Conservation (phyloP, 2,888 invertebrate genomes). For the Sesia apiformis region DNA sequence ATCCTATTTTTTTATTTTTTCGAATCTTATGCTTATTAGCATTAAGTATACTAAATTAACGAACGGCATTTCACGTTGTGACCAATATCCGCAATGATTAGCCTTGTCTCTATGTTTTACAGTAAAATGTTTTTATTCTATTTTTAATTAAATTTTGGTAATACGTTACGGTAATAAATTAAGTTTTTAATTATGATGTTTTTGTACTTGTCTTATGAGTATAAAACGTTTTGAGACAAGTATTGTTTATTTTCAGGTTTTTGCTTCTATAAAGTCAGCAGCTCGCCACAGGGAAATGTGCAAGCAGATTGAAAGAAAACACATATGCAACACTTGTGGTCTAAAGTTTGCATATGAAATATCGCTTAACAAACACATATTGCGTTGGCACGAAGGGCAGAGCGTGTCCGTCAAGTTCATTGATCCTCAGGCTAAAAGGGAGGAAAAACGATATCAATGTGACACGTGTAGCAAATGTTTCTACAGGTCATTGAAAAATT, state of each 20-base stretch:
- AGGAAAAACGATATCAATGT: slow-evolving; percentile 66
- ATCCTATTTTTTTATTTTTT: too few species aligned
- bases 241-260: slow-evolving; percentile 26
- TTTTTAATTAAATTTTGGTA: too few species aligned
- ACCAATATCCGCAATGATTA: too few species aligned
- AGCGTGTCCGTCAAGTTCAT: slow-evolving; percentile 57
- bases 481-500: slow-evolving; percentile 46
- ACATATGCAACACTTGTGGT: slow-evolving; percentile 52
- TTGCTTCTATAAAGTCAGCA: slow-evolving; percentile 65
- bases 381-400: slow-evolving; percentile 54
- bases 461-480: slow-evolving; percentile 78
- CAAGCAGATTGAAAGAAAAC: slow-evolving; percentile 44
- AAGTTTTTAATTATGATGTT: too few species aligned
- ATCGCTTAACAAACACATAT: slow-evolving; percentile 62
- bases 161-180: too few species aligned
- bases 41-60: too few species aligned
- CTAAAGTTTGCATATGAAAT: slow-evolving; percentile 60
- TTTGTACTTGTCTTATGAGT: too few species aligned
- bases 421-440: slow-evolving; percentile 29
- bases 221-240: neutral
- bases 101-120: too few species aligned
- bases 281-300: slow-evolving; percentile 59
- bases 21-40: too few species aligned
- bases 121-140: too few species aligned
- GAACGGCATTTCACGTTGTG: too few species aligned